A percentile compares a stretch with the other conserved stretches of the same genome.
These are phyloP conservation scores for Opisthocomus hoazin DNA, from an alignment of 2,113 vertebrate genomes.

Conservation along the genomic window DNA sequence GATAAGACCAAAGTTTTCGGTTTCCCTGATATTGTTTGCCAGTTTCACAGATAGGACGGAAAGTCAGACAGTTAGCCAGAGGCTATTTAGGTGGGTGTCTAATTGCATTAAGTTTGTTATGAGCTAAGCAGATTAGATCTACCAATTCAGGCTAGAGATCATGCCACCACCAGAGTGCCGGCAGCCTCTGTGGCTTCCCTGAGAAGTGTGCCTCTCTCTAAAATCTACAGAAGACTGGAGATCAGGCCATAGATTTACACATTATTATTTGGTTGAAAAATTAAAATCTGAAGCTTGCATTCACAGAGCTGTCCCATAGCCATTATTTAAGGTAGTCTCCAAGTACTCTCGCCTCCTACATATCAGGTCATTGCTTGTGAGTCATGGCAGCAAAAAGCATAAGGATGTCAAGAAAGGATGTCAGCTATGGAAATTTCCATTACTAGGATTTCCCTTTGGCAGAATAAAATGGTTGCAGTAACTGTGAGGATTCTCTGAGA, in stretches of 20 bases:
- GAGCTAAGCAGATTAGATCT: conserved; percentile 46
- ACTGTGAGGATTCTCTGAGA: background rate
- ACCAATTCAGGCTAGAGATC: conserved; percentile 31
- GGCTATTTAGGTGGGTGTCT: conserved; percentile 44
- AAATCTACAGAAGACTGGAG: background rate
- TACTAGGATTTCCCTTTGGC: conserved; percentile 1
- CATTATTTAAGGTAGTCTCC: background rate
- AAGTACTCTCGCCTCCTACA: background rate
- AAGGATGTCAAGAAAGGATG: conserved; percentile 13
- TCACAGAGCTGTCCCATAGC: background rate
- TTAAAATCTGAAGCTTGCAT: background rate
- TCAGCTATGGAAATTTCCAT: conserved; percentile 54
- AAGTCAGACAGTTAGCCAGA: conserved; percentile 49
- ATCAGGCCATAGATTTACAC: background rate
- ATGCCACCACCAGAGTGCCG: background rate
- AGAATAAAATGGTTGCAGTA: background rate
- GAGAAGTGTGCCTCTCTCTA: background rate
- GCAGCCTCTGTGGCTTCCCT: background rate
- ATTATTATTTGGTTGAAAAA: background rate
- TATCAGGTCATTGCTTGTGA: conserved; percentile 8
- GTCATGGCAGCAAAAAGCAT: background rate
- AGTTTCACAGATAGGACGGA: conserved; percentile 7
- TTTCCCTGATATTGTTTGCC: background rate
- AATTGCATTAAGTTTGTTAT: conserved; percentile 46
- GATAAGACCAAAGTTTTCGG: background rate